These are phyloP conservation scores for Cynopterus sphinx DNA, from an alignment of 2,797 vertebrate species.

Conservation along the genomic window DNA sequence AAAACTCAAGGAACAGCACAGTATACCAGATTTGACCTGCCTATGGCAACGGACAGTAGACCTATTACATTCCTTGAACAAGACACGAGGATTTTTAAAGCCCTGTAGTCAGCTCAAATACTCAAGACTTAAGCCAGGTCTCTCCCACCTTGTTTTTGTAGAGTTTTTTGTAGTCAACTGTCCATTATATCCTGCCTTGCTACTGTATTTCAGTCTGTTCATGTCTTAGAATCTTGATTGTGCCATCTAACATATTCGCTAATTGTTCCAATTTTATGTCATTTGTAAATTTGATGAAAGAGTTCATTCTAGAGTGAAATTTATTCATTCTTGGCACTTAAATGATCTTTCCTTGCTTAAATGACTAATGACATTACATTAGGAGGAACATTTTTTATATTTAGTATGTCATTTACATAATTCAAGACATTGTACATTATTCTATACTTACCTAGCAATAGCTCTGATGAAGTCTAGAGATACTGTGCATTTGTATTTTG, in stretches of 20 bases:
- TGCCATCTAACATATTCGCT: background rate
- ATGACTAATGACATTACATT: slow-evolving; percentile 50
- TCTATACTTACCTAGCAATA: slow-evolving; percentile 84
- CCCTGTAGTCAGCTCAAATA: background rate
- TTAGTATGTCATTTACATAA: slow-evolving; percentile 60
- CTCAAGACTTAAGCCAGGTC: background rate
- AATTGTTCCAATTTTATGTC: slow-evolving; percentile 3
- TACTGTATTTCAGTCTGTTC: background rate
- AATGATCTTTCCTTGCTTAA: slow-evolving; percentile 33
- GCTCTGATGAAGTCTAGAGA: slow-evolving; percentile 96
- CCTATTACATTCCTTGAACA: background rate
- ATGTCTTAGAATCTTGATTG: background rate
- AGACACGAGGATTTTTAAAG: slow-evolving; percentile 4
- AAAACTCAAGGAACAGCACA: background rate
- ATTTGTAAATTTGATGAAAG: slow-evolving; percentile 44
- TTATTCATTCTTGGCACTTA: slow-evolving; percentile 51
- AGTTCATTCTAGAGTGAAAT: background rate
- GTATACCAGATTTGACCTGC: background rate
- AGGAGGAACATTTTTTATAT: slow-evolving; percentile 62
- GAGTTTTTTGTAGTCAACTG: background rate
- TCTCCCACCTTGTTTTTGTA: background rate
- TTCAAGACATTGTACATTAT: background rate
- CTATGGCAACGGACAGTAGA: background rate
- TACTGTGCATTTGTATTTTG: slow-evolving; percentile 96
- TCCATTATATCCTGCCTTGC: background rate